Conservation (phyloP, 2,113 vertebrate species). For the Aspiorhynchus laticeps region DNA sequence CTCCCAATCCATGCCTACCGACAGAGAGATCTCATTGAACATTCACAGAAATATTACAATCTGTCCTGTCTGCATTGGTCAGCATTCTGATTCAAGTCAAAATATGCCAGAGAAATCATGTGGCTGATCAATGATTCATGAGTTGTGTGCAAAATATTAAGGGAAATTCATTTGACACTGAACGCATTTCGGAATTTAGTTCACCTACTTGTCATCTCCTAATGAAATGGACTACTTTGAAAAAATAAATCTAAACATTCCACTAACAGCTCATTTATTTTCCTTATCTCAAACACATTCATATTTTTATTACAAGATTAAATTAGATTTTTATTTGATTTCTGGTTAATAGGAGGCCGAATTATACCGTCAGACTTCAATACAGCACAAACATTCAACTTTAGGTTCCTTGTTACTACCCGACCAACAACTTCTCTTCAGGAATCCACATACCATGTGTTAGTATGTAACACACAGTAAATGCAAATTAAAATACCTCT, state of each 20-base stretch:
- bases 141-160: slow-evolving; percentile 58
- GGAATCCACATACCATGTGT: background rate
- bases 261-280: background rate
- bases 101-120: slow-evolving; percentile 45
- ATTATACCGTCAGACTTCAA: background rate
- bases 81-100: slow-evolving; percentile 51
- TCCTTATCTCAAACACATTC: slow-evolving; percentile 40
- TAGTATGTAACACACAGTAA: slow-evolving; percentile 7
- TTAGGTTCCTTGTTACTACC: background rate
- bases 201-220: slow-evolving; percentile 8
- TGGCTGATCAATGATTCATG: slow-evolving; percentile 49
- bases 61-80: slow-evolving; percentile 54
- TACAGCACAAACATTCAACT: slow-evolving; percentile 18
- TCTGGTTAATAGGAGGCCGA: background rate
- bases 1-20: slow-evolving; percentile 19
- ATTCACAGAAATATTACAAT: slow-evolving; percentile 67
- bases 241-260: slow-evolving; percentile 47
- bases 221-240: slow-evolving; percentile 23
- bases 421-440: background rate
- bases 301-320: slow-evolving; percentile 11
- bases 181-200: background rate
- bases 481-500: slow-evolving; percentile 14
- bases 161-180: slow-evolving; percentile 35
- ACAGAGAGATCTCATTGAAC: slow-evolving; percentile 50
- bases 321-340: background rate